Percentiles rank a stretch among this genome's conserved stretches.
Evolutionary conservation across 2,113 vertebrate genomes (phyloP).

Genomic region (Phyllopteryx taeniolatus): DNA sequence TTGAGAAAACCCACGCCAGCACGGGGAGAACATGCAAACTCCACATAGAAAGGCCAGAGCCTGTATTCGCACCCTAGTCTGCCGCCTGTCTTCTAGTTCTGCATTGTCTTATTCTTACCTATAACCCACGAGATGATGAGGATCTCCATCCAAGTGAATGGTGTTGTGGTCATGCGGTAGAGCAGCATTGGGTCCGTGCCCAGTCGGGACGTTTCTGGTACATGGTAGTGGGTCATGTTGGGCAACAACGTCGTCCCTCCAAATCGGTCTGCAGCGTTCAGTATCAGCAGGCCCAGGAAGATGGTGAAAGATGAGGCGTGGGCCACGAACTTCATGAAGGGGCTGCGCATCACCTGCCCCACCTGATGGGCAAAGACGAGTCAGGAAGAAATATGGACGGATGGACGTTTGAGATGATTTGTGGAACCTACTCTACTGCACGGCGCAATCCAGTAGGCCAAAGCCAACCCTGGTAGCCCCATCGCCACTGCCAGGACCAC

Average conservation of each 20-base stretch:
- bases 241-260: conserved; percentile 86
- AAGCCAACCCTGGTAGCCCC: conserved; percentile 86
- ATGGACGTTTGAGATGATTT: not conserved
- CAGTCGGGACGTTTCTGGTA: conserved; percentile 34
- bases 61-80: not conserved
- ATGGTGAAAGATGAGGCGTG: conserved; percentile 97
- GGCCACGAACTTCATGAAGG: conserved; percentile 98
- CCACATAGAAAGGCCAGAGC: too few species aligned
- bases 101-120: conserved; percentile 66
- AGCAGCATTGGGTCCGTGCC: conserved; percentile 65
- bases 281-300: conserved; percentile 92
- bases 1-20: not conserved
- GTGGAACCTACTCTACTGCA: conserved; percentile 84
- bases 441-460: conserved; percentile 92
- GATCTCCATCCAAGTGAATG: conserved; percentile 97
- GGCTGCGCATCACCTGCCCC: conserved; percentile 91
- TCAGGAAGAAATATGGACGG: not conserved
- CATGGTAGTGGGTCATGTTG: conserved; percentile 85
- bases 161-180: conserved; percentile 92
- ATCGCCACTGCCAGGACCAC: conserved; percentile 88
- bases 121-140: conserved; percentile 98
- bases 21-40: too few species aligned
- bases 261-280: conserved; percentile 96
- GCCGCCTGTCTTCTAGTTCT: not conserved
- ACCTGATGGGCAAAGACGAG: conserved; percentile 73